Evolutionary conservation across 2,113 vertebrate genomes (phyloP).

Genomic region (Megaleporinus macrocephalus): DNA sequence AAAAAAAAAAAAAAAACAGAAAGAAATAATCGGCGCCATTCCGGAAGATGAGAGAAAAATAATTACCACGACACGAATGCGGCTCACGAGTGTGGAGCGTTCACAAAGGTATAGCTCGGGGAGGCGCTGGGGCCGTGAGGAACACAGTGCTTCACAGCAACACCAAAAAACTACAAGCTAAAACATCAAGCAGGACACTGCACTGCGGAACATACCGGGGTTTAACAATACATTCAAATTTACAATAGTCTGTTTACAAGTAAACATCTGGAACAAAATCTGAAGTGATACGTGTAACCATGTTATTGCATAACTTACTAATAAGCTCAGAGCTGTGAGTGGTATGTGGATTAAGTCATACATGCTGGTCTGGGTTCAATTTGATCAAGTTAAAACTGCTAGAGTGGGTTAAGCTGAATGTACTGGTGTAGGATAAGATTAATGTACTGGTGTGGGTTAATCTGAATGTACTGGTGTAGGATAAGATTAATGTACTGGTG

Average conservation of each 20-base stretch:
- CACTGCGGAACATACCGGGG: not conserved
- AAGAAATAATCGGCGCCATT: conserved; percentile 54
- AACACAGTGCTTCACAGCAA: conserved; percentile 18
- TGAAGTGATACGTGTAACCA: too few relatives aligned
- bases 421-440: too few relatives aligned
- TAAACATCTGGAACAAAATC: too few relatives aligned
- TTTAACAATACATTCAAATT: not conserved
- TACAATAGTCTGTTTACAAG: not conserved
- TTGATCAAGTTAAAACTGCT: too few relatives aligned
- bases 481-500: too few relatives aligned
- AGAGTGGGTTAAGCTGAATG: too few relatives aligned
- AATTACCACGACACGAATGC: conserved; percentile 49
- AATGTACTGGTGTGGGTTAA: not conserved
- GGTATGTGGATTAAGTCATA: too few relatives aligned
- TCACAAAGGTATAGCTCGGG: conserved; percentile 52
- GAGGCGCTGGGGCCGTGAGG: conserved; percentile 43
- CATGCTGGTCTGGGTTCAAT: too few relatives aligned
- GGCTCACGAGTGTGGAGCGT: conserved; percentile 35
- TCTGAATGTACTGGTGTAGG: too few relatives aligned
- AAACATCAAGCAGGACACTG: not conserved
- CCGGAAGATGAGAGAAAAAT: conserved; percentile 61
- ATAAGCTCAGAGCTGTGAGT: too few relatives aligned
- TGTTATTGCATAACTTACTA: too few relatives aligned
- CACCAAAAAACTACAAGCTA: not conserved
- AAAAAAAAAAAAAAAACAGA: conserved; percentile 42